These are phyloP conservation scores for Noctua janthe DNA, from an alignment of 2,888 invertebrate species.

Conservation along the genomic window DNA sequence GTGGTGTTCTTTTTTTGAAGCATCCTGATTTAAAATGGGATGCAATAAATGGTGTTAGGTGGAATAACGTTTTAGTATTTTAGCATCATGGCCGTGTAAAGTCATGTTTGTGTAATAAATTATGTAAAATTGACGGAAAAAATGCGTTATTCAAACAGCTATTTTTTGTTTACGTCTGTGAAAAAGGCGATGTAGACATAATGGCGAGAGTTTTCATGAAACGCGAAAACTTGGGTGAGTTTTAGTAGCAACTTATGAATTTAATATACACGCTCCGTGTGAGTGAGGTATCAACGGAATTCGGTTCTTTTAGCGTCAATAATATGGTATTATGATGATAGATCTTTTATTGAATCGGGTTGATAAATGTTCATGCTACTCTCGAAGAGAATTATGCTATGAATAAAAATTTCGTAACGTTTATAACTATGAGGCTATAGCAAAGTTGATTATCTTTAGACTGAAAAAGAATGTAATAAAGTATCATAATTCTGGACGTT, in stretches of 20 bases:
- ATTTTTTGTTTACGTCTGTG: slow-evolving; percentile 69
- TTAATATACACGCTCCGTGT: slow-evolving; percentile 60
- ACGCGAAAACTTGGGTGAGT: slow-evolving; percentile 56
- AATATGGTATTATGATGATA: slow-evolving; percentile 51
- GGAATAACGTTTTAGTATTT: slow-evolving; percentile 70
- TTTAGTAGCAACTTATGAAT: slow-evolving; percentile 63
- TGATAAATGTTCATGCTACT: slow-evolving; percentile 33
- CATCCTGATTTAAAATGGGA: slow-evolving; percentile 55
- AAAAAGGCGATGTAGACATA: slow-evolving; percentile 63
- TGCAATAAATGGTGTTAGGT: slow-evolving; percentile 60
- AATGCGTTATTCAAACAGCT: slow-evolving; percentile 71
- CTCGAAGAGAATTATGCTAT: neutral
- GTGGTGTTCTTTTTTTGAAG: slow-evolving; percentile 68
- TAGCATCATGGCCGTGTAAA: slow-evolving; percentile 68
- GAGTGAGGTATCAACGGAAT: slow-evolving; percentile 54
- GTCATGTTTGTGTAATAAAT: slow-evolving; percentile 81
- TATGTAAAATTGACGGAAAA: slow-evolving; percentile 76
- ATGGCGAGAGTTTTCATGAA: slow-evolving; percentile 59
- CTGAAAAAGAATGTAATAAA: neutral
- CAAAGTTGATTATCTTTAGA: neutral
- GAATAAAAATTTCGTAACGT: neutral
- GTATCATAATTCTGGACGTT: too few species aligned
- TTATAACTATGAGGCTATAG: neutral
- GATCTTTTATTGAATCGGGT: slow-evolving; percentile 49
- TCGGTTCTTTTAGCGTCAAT: slow-evolving; percentile 55